These are phyloP conservation scores for Aurelia sp. DNA, from an alignment of 30 jellyfish, hydroid and myxozoan genomes.

Conservation along the genomic window DNA sequence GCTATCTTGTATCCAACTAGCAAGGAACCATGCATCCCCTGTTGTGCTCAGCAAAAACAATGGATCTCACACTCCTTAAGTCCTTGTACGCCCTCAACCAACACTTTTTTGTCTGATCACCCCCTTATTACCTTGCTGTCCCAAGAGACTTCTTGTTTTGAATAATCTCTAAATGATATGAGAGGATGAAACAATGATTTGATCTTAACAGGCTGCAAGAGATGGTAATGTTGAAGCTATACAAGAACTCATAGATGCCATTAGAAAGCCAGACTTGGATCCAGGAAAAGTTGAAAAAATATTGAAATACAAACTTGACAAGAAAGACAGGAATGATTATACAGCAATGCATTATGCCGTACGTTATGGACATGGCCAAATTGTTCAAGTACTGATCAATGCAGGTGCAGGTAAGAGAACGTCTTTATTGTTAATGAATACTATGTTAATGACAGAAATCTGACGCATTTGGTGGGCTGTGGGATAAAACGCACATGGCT, in stretches of 20 bases:
- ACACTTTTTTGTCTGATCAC: background rate
- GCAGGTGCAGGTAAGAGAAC: conserved; percentile 64
- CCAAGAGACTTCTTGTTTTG: background rate
- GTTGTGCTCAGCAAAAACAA: too few species aligned
- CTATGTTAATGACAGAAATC: too few species aligned
- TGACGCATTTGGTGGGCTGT: too few species aligned
- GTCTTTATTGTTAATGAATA: too few species aligned
- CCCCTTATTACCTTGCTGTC: background rate
- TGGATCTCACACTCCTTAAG: too few species aligned
- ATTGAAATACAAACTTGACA: conserved; percentile 49
- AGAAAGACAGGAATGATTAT: conserved; percentile 60
- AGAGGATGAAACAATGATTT: background rate
- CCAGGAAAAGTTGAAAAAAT: background rate
- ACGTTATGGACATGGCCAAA: conserved; percentile 74
- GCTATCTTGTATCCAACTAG: too few species aligned
- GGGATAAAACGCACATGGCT: too few species aligned
- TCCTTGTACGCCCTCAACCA: too few species aligned
- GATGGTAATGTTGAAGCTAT: conserved; percentile 20
- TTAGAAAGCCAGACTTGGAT: background rate
- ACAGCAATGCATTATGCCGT: conserved; percentile 85
- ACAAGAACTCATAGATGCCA: background rate
- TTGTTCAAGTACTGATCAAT: conserved; percentile 26
- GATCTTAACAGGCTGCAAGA: conserved; percentile 44
- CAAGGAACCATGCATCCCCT: too few species aligned
- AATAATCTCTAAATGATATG: background rate